Evolutionary conservation across 2,888 invertebrate species (phyloP).

Genomic region (Tribolium freemani): DNA sequence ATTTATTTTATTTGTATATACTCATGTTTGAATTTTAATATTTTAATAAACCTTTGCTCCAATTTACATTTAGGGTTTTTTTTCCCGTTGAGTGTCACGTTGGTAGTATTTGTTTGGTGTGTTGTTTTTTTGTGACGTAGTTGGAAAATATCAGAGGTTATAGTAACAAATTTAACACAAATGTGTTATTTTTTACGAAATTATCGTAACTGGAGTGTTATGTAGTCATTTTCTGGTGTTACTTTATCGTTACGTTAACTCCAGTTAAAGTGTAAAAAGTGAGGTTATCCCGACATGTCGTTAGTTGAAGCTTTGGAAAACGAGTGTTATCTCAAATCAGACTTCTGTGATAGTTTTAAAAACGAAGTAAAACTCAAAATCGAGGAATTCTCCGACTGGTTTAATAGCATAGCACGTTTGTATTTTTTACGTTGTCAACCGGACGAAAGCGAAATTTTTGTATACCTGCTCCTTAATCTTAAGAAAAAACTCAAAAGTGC

Average conservation of each 20-base stretch:
- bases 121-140: background rate
- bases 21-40: conserved; percentile 30
- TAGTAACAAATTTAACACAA: background rate
- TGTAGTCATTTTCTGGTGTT: background rate
- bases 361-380: conserved; percentile 45
- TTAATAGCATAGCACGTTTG: conserved; percentile 49
- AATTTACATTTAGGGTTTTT: background rate
- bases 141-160: background rate
- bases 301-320: conserved; percentile 33
- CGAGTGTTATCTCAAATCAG: conserved; percentile 13
- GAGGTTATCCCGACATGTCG: conserved; percentile 17
- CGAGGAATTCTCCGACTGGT: conserved; percentile 50
- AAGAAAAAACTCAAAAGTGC: conserved; percentile 52
- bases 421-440: conserved; percentile 44
- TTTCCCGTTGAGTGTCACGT: background rate
- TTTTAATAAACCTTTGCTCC: conserved; percentile 23
- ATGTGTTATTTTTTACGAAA: background rate
- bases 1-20: conserved; percentile 25
- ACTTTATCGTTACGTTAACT: background rate
- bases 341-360: conserved; percentile 14
- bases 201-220: background rate
- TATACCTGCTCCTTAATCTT: conserved; percentile 49
- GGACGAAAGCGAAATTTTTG: conserved; percentile 45
- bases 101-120: background rate
- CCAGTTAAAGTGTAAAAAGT: background rate